phyloP scores from a whole-genome alignment of 2,888 invertebrate species.

The Zaprionus bogoriensis region DNA sequence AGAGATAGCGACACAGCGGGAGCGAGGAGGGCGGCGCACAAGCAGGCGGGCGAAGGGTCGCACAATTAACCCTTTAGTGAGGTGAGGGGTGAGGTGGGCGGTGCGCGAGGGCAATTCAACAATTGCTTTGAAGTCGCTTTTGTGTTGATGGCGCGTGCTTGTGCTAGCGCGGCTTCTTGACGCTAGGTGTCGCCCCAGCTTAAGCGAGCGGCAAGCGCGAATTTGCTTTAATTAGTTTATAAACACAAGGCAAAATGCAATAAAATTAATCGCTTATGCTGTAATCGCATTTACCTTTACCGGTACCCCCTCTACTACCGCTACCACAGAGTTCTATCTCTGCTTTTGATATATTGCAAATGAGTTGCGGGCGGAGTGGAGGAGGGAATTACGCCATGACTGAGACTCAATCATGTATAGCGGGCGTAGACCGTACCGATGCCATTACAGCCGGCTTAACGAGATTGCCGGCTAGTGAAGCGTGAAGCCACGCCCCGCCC shows the following conservation, averaged over 20 bases:
- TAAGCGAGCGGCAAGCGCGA: constrained; percentile 26
- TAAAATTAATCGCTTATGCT: constrained; percentile 70
- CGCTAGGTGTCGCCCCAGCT: constrained; percentile 19
- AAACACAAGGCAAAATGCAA: constrained; percentile 45
- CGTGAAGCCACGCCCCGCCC: constrained; percentile 31
- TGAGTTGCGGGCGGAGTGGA: neutral
- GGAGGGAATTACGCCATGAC: constrained; percentile 11
- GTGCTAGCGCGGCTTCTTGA: neutral
- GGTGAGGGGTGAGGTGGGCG: constrained; percentile 2
- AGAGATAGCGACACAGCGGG: neutral
- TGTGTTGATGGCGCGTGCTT: constrained; percentile 15
- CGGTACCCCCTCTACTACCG: neutral
- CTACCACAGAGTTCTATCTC: neutral
- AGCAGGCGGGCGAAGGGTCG: constrained; percentile 23
- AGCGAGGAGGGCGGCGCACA: neutral
- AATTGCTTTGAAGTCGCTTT: constrained; percentile 57
- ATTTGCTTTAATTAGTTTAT: constrained; percentile 67
- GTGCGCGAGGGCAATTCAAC: constrained; percentile 27
- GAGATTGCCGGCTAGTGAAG: constrained; percentile 59
- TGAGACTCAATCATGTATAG: constrained; percentile 67
- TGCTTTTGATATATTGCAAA: constrained; percentile 29
- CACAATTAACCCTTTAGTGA: constrained; percentile 67
- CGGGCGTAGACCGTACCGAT: constrained; percentile 29
- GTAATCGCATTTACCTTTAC: constrained; percentile 60
- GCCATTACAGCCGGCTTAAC: constrained; percentile 64